Evolutionary conservation across 2,888 invertebrate genomes (phyloP), one percentile per base, ranked within the genome.

Genomic region (Papilio elwesi): DNA sequence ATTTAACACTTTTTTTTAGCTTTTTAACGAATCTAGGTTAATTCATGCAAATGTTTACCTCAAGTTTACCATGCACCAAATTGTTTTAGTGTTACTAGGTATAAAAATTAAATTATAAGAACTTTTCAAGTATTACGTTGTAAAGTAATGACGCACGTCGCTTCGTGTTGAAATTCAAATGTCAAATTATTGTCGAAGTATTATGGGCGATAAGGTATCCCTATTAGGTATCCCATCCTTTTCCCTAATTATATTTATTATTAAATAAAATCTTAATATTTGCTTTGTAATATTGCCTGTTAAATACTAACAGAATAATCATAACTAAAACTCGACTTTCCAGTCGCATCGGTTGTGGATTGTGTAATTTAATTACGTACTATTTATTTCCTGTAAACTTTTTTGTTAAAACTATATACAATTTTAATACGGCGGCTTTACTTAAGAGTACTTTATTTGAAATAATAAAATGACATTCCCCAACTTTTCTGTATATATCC

Each of bases 41-140:
- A 81, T 77, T 78, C 78, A 80, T 79, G 81, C 83, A 70, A 74
- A 83, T 84, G 82, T 87, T 90, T 93, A 93, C 93, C 93, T 93
- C 93, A 93, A 88, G 92, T 89, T 93, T 93, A 93, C 93, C 92
- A 90, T 82, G 91, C 93, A 93, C 93, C 92, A 93, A 93, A 93
- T 88, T 81, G 83, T 85, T 78, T 87, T 87, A 89, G 88, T 87
- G 83, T 88, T 88, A 89, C 79, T 89, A 89, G 85, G 81, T 82
- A 77, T 83, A 82, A 83, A 71, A 36, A 52, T 77, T 74, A 78
- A 75, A 75, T 79, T 76, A 78, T 83, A 85, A 82, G 83, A 76
- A 38, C 72, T 79, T 79, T 83, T 86, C 83, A 89, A 92, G 90
- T 89, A 90, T 90, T 91, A 90, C 68, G 67, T 85, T 81, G 81